Percentiles rank a stretch among this genome's conserved stretches.
Evolutionary conservation across 2,888 invertebrate species (phyloP).

Genomic region (Holacanthella duospinosa): DNA sequence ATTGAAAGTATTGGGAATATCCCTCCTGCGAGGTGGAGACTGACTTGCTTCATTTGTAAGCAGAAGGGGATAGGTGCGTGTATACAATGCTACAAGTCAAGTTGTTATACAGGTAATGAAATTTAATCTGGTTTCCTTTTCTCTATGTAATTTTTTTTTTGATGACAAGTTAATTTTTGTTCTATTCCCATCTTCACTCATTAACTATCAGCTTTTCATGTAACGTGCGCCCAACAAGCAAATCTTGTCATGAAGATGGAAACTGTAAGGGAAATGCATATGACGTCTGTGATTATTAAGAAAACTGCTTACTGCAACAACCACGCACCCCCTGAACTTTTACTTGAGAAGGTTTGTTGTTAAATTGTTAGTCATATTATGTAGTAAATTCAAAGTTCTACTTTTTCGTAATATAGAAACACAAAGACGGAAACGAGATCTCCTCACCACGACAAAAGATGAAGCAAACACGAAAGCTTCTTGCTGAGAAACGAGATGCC

Average conservation of each 20-base stretch:
- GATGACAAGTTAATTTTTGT: conserved; percentile 8
- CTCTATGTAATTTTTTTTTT: background rate
- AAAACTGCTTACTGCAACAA: conserved; percentile 94
- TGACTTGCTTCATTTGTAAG: conserved; percentile 95
- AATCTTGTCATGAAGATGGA: conserved; percentile 94
- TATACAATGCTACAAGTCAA: conserved; percentile 93
- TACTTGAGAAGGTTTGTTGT: conserved; percentile 40
- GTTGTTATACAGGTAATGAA: conserved; percentile 68
- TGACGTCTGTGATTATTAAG: conserved; percentile 67
- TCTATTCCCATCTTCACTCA: conserved; percentile 5
- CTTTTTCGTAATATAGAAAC: conserved; percentile 11
- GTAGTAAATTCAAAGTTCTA: background rate
- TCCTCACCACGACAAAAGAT: conserved; percentile 56
- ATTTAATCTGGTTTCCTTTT: background rate
- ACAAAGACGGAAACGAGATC: conserved; percentile 13
- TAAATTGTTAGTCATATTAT: background rate
- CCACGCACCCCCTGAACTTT: conserved; percentile 64
- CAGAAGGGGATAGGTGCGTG: conserved; percentile 87
- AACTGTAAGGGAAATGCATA: conserved; percentile 59
- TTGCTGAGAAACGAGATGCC: conserved; percentile 79
- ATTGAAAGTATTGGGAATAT: conserved; percentile 95
- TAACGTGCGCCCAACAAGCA: conserved; percentile 96
- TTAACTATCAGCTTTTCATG: conserved; percentile 71
- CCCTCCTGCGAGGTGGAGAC: conserved; percentile 86
- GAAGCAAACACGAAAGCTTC: conserved; percentile 72